Base-by-base conservation (phyloP, 1,140 invertebrate species). In the Rhynchophorus ferrugineus region DNA sequence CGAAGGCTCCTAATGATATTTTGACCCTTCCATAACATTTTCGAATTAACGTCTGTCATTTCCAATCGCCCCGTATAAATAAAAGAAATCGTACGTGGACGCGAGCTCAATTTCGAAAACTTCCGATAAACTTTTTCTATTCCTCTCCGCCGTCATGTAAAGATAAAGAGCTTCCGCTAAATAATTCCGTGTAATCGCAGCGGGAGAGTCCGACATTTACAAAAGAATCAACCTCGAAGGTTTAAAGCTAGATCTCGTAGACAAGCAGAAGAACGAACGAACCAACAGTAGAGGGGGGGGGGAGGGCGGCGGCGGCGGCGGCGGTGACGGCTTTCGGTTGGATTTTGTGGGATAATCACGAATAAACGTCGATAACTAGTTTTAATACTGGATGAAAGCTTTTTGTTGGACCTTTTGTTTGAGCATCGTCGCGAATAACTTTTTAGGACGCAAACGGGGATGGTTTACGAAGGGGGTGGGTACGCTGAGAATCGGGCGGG, bases 301-400 rank as follows among this genome's bases (percentile, higher is more conserved):
- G n/a, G n/a, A n/a, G n/a, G n/a, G n/a, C n/a, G n/a, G n/a, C n/a
- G n/a, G n/a, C n/a, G n/a, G n/a, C n/a, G n/a, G n/a, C n/a, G n/a
- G n/a, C n/a, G n/a, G n/a, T n/a, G n/a, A n/a, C n/a, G 51, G 44
- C 38, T 54, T 42, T 54, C 5, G 17, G 14, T 38, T n/a, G 44
- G 44, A 54, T 54, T 47, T 37, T 54, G 51, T 54, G 44, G 51
- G 51, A 47, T 54, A 54, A 54, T 54, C 51, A 47, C 13, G 38
- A 18, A 41, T 24, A 47, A 54, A 54, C 33, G 51, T 47, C 44
- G 51, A 54, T 54, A 54, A 47, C 51, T 21, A 16, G 35, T 46
- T 54, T 47, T 54, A 54, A 54, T 54, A 54, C 51, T 47, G 44
- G 51, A 46, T 54, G 51, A 54, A 54, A 54, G 51, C 44, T 54